These are phyloP conservation scores for Formicarius rufipectus DNA, from an alignment of 2,113 vertebrate species.

Conservation along the genomic window DNA sequence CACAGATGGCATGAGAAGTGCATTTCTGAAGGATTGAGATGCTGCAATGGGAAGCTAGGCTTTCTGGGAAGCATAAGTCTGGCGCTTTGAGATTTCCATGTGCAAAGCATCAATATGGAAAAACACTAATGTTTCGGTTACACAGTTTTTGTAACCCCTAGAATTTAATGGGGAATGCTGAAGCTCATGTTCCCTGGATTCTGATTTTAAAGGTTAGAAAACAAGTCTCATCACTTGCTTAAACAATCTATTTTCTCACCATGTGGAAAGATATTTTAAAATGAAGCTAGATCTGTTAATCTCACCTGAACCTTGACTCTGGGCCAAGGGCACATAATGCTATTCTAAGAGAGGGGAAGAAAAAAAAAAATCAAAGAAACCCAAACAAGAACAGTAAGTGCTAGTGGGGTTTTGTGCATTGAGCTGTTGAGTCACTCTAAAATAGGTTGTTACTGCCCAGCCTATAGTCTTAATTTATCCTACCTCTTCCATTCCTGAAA, in stretches of 20 bases:
- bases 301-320: background rate
- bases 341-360: background rate
- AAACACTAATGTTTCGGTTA: background rate
- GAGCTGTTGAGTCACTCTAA: background rate
- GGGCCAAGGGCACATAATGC: background rate
- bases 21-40: constrained; percentile 14
- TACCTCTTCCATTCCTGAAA: background rate
- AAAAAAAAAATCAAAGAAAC: background rate
- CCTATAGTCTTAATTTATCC: constrained; percentile 7
- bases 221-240: background rate
- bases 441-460: background rate
- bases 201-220: background rate
- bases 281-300: background rate
- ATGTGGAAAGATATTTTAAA: background rate
- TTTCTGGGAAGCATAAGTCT: constrained; percentile 11
- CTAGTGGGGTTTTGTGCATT: background rate
- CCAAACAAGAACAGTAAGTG: background rate
- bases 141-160: background rate
- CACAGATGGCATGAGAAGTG: constrained; percentile 32
- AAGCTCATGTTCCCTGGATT: background rate
- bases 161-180: background rate
- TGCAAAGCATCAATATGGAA: background rate
- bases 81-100: background rate
- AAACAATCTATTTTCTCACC: background rate
- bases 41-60: background rate